These are phyloP conservation scores for Catharus minimus DNA, from an alignment of 2,113 vertebrate genomes.

Conservation along the genomic window DNA sequence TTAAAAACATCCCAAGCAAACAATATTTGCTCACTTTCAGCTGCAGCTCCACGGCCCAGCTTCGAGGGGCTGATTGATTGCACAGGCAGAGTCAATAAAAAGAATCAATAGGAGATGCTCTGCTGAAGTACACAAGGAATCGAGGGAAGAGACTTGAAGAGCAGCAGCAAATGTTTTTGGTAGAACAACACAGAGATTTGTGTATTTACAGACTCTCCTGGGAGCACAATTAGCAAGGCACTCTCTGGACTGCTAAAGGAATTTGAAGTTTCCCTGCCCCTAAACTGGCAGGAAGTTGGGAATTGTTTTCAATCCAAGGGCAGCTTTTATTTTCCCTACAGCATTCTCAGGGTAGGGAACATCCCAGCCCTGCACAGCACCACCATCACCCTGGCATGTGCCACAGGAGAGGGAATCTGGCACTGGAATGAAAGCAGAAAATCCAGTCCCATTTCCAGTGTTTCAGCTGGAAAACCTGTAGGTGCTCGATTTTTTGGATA, in stretches of 20 bases:
- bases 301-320: too few species aligned
- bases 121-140: neutral
- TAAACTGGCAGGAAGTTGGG: neutral
- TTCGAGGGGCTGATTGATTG: conserved; percentile 50
- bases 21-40: conserved; percentile 2
- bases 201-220: neutral
- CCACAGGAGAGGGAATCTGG: rapidly evolving
- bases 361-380: neutral
- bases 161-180: neutral
- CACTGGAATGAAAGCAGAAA: neutral
- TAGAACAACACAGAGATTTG: neutral
- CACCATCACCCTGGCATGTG: rapidly evolving
- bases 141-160: neutral
- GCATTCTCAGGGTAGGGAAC: too few species aligned
- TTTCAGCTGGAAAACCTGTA: neutral
- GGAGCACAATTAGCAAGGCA: neutral
- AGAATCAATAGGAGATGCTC: conserved; percentile 43
- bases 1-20: neutral
- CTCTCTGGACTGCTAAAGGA: neutral
- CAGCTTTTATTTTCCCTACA: rapidly evolving
- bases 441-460: neutral
- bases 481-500: neutral
- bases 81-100: conserved; percentile 49
- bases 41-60: neutral
- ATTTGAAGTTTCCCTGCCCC: neutral